phyloP scores from a whole-genome alignment of 2,113 vertebrate species.

The Bambusicola thoracicus region DNA sequence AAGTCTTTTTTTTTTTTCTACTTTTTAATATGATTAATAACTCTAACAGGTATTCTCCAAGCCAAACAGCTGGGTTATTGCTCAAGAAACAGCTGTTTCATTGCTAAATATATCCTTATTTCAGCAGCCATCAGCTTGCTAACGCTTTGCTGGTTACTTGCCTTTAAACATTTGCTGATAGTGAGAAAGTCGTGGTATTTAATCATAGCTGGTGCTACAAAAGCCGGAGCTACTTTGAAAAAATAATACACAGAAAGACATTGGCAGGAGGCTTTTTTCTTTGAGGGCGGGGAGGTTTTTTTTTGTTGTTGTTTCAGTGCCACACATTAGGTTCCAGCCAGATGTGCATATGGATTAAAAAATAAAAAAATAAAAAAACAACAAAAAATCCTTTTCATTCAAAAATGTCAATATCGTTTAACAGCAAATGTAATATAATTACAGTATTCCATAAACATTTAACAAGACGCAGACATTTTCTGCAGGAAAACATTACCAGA shows the following conservation, averaged over 20 bases:
- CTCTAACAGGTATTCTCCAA: constrained; percentile 64
- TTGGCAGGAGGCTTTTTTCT: constrained; percentile 50
- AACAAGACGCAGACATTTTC: constrained; percentile 81
- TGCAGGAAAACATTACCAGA: constrained; percentile 72
- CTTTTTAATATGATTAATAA: constrained; percentile 71
- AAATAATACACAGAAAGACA: constrained; percentile 54
- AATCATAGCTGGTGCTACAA: constrained; percentile 60
- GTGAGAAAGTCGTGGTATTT: constrained; percentile 67
- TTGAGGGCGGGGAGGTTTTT: neutral
- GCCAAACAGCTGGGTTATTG: constrained; percentile 71
- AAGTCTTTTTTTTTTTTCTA: neutral
- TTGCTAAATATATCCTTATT: constrained; percentile 61
- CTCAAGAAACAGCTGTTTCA: constrained; percentile 75
- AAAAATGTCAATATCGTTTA: constrained; percentile 83
- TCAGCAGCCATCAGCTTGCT: constrained; percentile 51
- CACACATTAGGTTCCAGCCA: constrained; percentile 71
- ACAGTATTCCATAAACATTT: constrained; percentile 81
- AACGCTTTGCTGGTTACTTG: constrained; percentile 61
- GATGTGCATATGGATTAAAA: constrained; percentile 71
- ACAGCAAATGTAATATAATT: constrained; percentile 81
- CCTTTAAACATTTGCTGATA: constrained; percentile 71
- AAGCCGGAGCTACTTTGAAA: constrained; percentile 48
- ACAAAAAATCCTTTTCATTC: constrained; percentile 48
- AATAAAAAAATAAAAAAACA: neutral
- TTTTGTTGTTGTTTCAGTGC: constrained; percentile 54